Evolutionary conservation across 2,113 vertebrate species (phyloP), one percentile per base, ranked within the genome.

Genomic region (Oriolus oriolus): DNA sequence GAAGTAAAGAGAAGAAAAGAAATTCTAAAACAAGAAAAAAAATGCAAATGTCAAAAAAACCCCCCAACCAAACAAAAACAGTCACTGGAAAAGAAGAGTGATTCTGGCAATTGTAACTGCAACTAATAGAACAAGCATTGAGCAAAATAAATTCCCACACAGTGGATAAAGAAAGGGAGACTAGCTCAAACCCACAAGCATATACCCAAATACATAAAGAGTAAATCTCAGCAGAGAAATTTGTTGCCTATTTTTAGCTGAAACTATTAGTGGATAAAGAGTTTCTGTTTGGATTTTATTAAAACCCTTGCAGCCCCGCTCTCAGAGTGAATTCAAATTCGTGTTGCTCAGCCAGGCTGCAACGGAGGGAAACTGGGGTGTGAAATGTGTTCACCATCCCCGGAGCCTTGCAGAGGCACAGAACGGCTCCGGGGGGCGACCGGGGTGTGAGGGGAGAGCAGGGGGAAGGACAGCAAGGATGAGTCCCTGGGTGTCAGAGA

Each of bases 201-300:
- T 57, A 73, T 73, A 31, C n/a, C 45, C 39, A 28, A 82, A 69
- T 57, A 53, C 63, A 76, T 35, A 61, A 75, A 87, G 74, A 87
- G 37, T 75, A 96, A 93, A 89, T 85, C 84, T 89, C 75, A 49
- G 70, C 91, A 89, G 61, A 89, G 87, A 93, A 84, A 94, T 60
- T 71, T 89, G 61, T 79, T 87, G 74, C 70, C 93, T 97, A 91
- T 95, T 96, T 95, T 97, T 96, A 95, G 78, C 81, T 87, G 74
- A 73, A 94, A 79, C 77, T 91, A 54, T 78, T 87, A 94, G 91
- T 91, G 84, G 89, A 75, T 92, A 53, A 93, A 92, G 77, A 78
- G 61, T 91, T 96, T 84, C 56, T 95, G 49, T 93, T 83, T 87
- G 91, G 80, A 71, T 94, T 95, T 91, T 89, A 68, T 84, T 82